Evolutionary conservation across 2,797 vertebrate genomes (phyloP), one percentile per base, ranked within the genome.

Genomic region (Novumbra hubbsi): DNA sequence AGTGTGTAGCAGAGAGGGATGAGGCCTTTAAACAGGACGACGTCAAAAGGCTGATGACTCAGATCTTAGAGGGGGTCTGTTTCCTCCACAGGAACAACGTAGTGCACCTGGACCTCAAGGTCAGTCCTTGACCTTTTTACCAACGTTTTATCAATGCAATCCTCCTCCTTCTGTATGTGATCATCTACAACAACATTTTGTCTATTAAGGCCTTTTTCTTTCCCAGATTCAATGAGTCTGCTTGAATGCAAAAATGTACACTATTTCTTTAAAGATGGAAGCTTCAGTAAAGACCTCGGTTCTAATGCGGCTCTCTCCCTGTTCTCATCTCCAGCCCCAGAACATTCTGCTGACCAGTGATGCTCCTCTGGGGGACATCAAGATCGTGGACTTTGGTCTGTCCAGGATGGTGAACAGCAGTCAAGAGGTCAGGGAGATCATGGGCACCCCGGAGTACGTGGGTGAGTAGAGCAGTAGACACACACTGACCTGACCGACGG

Each of bases 361-460:
- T 49, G 86, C 90, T 77, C 95, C 96, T 65, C 80, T 96, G 81
- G 96, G 96, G n/a, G 93, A 97, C 73, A 92, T 97, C 64, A 96
- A 96, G 88, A 95, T 98, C 17, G 96, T 97, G 72, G 96, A 98
- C 80, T 98, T 98, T 76, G 96, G 96, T 57, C 93, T 98, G 81
- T 98, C 96, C 74, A 93, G 96, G 88, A 91, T 95, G 90, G 86
- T 98, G 85, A 95, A 93, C 92, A 93, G 86, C 84, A 94, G 91
- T 24, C 95, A 95, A 80, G 96, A 98, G 70, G 90, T 98, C 68
- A 80, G 96, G 82, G 96, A 98, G 91, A 98, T 98, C 16, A 97
- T 97, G 96, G 96, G 96, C 62, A 97, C 96, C 30, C 95, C 96
- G 0, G 96, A 98, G 78, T 97, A 98, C 0, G 96, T 98, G 2